Evolutionary conservation across 30 jellyfish, hydroid and myxozoan species (phyloP).

Genomic region (Mastigias papua): DNA sequence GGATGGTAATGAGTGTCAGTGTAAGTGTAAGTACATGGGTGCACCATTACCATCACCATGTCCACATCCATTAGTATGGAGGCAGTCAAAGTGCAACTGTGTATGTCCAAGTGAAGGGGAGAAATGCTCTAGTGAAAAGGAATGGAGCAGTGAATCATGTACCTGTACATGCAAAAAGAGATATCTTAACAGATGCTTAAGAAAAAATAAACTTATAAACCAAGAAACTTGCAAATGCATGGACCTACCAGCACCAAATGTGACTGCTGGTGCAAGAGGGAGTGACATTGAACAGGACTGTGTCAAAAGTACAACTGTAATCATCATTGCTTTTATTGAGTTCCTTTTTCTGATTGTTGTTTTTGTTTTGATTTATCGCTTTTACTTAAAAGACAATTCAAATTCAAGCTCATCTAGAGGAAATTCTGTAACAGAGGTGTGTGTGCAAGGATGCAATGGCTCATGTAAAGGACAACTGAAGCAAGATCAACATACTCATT

Average conservation of each 20-base stretch:
- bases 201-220: conserved; percentile 12
- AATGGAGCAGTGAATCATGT: conserved; percentile 57
- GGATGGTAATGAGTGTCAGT: conserved; percentile 5
- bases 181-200: conserved; percentile 39
- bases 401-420: not conserved
- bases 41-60: conserved; percentile 47
- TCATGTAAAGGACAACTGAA: not conserved
- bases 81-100: conserved; percentile 26
- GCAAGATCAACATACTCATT: not conserved
- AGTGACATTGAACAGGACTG: conserved; percentile 6
- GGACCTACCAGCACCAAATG: not conserved
- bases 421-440: not conserved
- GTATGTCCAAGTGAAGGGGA: conserved; percentile 16
- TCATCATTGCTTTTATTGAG: conserved; percentile 27
- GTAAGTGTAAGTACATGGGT: conserved; percentile 34
- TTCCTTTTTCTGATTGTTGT: conserved; percentile 15
- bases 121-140: conserved; percentile 48
- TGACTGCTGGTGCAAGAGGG: conserved; percentile 55
- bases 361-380: conserved; percentile 45
- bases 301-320: conserved; percentile 6
- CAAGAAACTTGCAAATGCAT: conserved; percentile 56
- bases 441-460: not conserved
- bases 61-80: conserved; percentile 38
- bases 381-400: not conserved
- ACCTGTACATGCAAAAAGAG: conserved; percentile 41